A percentile compares a stretch with the other conserved stretches of the same genome.
phyloP scores from a whole-genome alignment of 1,140 invertebrate species.

The Lasioglossum baleicum region DNA sequence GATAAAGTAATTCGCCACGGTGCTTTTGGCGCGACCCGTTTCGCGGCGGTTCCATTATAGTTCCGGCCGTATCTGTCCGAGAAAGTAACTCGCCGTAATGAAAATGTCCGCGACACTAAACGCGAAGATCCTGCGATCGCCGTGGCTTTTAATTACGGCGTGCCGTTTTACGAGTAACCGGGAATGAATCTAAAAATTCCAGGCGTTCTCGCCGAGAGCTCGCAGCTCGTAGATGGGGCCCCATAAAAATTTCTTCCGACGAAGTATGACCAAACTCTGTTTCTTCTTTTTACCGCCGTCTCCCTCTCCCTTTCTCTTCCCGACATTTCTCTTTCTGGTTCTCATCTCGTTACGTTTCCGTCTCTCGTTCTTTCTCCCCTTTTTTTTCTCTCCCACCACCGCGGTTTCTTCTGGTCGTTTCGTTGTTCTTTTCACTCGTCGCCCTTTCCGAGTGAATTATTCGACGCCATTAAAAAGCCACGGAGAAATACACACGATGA shows the following conservation, averaged over 20 bases:
- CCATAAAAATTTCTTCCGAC: slow-evolving; percentile 77
- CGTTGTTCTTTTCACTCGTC: slow-evolving; percentile 59
- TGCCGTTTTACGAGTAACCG: slow-evolving; percentile 58
- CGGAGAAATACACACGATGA: slow-evolving; percentile 49
- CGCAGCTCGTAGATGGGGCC: slow-evolving; percentile 58
- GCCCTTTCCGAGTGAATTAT: slow-evolving; percentile 61
- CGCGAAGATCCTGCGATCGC: slow-evolving; percentile 51
- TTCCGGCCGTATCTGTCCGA: slow-evolving; percentile 30
- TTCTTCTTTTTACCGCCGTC: slow-evolving; percentile 13
- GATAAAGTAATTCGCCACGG: slow-evolving; percentile 16
- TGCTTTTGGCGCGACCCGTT: background rate
- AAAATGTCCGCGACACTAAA: slow-evolving; percentile 43
- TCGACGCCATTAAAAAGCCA: slow-evolving; percentile 50
- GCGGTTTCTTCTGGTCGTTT: slow-evolving; percentile 16
- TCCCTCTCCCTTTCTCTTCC: background rate
- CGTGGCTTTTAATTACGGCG: slow-evolving; percentile 70
- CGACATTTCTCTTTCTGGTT: no score
- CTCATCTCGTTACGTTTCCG: background rate
- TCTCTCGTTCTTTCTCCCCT: background rate
- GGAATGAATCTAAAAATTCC: slow-evolving; percentile 68
- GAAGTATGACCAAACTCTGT: slow-evolving; percentile 61
- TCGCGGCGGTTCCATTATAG: background rate
- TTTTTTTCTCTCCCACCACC: background rate
- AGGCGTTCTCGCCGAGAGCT: slow-evolving; percentile 63
- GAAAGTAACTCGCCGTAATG: slow-evolving; percentile 40